Conservation (phyloP, 2,113 vertebrate genomes). For the Pica pica region DNA sequence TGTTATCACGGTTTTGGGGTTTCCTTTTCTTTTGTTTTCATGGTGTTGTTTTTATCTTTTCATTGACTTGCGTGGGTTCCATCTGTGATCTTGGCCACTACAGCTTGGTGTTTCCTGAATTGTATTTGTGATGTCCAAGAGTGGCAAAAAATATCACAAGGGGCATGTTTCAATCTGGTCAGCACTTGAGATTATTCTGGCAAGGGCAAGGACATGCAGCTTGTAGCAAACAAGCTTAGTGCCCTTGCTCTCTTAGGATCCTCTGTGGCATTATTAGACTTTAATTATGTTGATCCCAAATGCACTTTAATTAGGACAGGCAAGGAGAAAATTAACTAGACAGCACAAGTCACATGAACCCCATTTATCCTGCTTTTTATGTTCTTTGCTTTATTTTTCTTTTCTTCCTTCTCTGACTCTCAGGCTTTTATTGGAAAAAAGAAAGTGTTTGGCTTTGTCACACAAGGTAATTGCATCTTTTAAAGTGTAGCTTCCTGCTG, state of each 20-base stretch:
- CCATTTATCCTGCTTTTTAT: neutral
- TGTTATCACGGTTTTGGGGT: accelerated
- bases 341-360: neutral
- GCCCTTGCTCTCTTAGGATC: neutral
- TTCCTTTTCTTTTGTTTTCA: neutral
- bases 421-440: neutral
- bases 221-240: neutral
- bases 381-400: neutral
- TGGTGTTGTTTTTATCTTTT: neutral
- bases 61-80: neutral
- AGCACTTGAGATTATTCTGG: neutral
- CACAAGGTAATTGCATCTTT: constrained; percentile 24
- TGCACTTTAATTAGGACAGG: neutral
- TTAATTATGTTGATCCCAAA: constrained; percentile 6
- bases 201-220: neutral
- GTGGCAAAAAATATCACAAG: neutral
- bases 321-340: neutral
- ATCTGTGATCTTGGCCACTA: neutral
- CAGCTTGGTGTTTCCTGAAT: neutral
- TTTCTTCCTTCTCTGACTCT: neutral
- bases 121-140: neutral
- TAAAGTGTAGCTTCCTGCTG: constrained; percentile 1
- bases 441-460: neutral
- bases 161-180: neutral
- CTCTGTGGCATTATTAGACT: neutral